Conservation (phyloP, 2,113 vertebrate species). For the Uria aalge region DNA sequence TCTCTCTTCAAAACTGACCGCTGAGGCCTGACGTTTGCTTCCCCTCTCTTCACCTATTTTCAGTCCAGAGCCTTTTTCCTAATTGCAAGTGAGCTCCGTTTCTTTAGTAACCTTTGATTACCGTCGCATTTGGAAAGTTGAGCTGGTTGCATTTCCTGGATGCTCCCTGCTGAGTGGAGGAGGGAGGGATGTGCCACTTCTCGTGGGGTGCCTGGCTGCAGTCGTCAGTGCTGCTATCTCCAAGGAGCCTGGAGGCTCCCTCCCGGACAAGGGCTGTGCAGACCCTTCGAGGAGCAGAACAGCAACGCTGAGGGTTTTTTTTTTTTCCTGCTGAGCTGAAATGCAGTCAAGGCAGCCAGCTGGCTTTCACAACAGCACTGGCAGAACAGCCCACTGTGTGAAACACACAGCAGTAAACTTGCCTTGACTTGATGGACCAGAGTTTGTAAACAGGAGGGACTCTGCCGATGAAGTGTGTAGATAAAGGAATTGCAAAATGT, state of each 20-base stretch:
- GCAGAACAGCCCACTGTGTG: background rate
- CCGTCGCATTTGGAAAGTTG: background rate
- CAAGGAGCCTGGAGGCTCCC: background rate
- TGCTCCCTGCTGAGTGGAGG: background rate
- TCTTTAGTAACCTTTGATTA: background rate
- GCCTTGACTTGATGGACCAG: background rate
- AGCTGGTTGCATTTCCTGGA: background rate
- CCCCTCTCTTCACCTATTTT: background rate
- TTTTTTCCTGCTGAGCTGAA: background rate
- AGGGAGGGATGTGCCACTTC: background rate
- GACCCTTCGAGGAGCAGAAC: background rate
- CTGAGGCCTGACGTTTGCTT: background rate
- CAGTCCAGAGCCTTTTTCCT: background rate
- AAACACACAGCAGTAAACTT: background rate
- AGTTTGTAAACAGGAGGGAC: background rate
- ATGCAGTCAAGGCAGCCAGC: fast-evolving
- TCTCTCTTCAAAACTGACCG: background rate
- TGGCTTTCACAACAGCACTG: background rate
- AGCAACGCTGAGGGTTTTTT: fast-evolving
- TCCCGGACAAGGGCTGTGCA: background rate
- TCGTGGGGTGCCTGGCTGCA: background rate
- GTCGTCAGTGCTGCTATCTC: background rate
- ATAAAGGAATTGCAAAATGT: background rate
- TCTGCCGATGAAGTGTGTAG: background rate
- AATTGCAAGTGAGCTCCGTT: background rate